Percentiles rank a stretch among this genome's conserved stretches.
Evolutionary conservation across 1,140 invertebrate species (phyloP).

Genomic region (Drosophila suzukii): DNA sequence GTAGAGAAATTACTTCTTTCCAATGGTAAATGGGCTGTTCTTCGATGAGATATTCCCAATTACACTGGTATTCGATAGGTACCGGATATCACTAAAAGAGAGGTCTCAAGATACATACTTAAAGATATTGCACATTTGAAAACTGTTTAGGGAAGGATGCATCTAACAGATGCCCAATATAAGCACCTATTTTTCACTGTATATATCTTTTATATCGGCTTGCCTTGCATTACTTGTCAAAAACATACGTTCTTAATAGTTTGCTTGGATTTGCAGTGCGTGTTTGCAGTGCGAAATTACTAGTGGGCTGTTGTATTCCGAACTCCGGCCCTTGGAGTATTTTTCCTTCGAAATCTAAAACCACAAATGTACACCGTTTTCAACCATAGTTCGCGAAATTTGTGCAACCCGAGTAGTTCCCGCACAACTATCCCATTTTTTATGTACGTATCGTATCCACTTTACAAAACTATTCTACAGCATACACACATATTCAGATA

Average conservation of each 20-base stretch:
- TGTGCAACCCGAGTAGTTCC: background rate
- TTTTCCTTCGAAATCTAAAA: background rate
- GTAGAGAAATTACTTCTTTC: background rate
- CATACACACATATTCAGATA: conserved; percentile 41
- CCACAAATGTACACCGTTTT: background rate
- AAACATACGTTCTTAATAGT: background rate
- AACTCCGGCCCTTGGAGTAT: background rate
- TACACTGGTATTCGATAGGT: background rate
- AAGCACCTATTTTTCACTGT: background rate
- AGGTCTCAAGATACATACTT: background rate
- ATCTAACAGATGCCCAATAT: background rate
- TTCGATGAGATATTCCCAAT: background rate
- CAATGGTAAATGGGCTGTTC: background rate
- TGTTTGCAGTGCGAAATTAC: background rate
- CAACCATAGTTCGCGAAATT: background rate
- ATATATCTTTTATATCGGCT: background rate
- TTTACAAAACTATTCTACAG: conserved; percentile 32
- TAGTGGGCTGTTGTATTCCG: background rate
- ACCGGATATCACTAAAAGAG: background rate
- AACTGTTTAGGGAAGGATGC: background rate
- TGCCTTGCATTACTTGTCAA: background rate
- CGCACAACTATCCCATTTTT: conserved; percentile 25
- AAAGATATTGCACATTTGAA: background rate
- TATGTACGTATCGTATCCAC: conserved; percentile 10
- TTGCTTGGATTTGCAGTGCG: background rate